Evolutionary conservation across 1,140 invertebrate species (phyloP), one percentile per base, ranked within the genome.

Genomic region (Neelides sp.): DNA sequence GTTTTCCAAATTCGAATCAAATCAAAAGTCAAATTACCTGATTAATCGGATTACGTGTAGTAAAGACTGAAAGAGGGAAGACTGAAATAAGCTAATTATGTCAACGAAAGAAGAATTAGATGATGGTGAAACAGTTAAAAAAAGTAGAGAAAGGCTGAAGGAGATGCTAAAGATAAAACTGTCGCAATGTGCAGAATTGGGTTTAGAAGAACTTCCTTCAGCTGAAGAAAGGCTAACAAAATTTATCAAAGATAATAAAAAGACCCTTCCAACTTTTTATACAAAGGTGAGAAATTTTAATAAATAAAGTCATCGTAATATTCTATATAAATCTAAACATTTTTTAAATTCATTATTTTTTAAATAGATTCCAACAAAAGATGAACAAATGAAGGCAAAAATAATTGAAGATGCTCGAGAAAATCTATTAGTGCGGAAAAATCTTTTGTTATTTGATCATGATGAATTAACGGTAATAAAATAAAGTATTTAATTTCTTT

Each of bases 381-480:
- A 52, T 40, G 50, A 52, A 32, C 30, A 40, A 1, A 47, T 52
- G 50, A 52, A 47, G 19, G 8, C 42, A 12, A 52, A 52, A 47
- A 39, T 52, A n/a, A 70, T 85, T 37, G 85, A 89, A 66, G 86
- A 92, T 68, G 85, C 86, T 0, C 71, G 87, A 62, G 83, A 85
- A 10, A 72, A 85, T 39, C 86, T 92, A 65, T 65, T 94, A 20
- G 83, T 92, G 68, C 77, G 83, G 62, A 78, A 82, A 65, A 88
- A 83, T 51, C 75, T 79, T 57, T 79, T 88, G 63, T 69, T 93
- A 5, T 65, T 93, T 19, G 83, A 90, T 66, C 87, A 88, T 66
- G 79, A 83, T 61, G 90, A 94, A 68, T 65, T 94, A 27, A 86
- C 87, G 66, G 74, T 76, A 59, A 44, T 44, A 59, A 37, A 22